These are phyloP conservation scores for Falco rusticolus DNA, from an alignment of 2,797 vertebrate species.

Conservation along the genomic window DNA sequence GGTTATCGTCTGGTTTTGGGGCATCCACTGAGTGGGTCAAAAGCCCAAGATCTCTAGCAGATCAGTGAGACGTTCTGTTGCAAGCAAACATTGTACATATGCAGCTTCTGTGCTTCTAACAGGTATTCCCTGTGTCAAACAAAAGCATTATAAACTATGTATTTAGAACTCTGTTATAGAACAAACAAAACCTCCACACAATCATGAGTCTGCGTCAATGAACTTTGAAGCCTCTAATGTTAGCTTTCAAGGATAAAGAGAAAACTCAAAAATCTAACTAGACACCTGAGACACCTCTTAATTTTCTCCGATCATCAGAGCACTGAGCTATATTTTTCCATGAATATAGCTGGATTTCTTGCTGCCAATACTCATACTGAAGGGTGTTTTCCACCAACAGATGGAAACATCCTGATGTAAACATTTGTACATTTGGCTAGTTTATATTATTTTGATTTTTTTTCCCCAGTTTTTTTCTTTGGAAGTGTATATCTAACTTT, in stretches of 20 bases:
- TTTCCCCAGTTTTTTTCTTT: not conserved
- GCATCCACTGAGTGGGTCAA: not conserved
- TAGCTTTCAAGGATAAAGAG: not conserved
- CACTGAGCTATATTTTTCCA: not conserved
- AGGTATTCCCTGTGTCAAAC: not conserved
- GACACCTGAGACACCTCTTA: not conserved
- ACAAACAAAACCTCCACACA: not conserved
- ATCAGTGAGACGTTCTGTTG: not conserved
- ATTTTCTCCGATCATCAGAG: not conserved
- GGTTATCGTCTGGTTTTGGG: not conserved
- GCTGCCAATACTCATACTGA: not conserved
- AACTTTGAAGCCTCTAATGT: not conserved
- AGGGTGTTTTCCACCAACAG: not conserved
- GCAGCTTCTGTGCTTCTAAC: not conserved
- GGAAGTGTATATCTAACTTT: not conserved
- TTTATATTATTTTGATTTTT: not conserved
- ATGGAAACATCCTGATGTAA: not conserved
- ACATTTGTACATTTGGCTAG: not conserved
- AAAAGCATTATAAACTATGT: not conserved
- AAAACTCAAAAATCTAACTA: not conserved
- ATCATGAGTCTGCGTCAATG: accelerated
- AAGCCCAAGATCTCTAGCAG: not conserved
- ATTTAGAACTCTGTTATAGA: not conserved
- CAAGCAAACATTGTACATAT: not conserved
- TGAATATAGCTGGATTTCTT: not conserved